Evolutionary conservation across 2,113 vertebrate genomes (phyloP).

Genomic region (Agapornis roseicollis): DNA sequence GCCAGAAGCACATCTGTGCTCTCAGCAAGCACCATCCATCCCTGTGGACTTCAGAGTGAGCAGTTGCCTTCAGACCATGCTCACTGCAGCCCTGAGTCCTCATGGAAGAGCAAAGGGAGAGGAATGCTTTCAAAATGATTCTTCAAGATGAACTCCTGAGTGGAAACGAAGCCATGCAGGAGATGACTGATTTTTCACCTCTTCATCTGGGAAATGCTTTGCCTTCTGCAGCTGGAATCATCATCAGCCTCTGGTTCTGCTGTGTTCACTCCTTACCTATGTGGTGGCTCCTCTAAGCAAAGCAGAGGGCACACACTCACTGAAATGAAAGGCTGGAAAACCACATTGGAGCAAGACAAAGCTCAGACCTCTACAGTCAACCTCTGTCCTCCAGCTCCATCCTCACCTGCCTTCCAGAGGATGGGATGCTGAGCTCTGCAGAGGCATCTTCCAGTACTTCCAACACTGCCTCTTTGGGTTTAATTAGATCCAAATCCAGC

Average conservation of each 20-base stretch:
- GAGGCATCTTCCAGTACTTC: neutral
- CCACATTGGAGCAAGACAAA: fast-evolving
- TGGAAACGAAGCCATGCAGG: neutral
- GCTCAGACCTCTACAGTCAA: neutral
- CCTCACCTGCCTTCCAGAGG: neutral
- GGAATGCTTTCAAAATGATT: neutral
- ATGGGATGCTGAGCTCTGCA: neutral
- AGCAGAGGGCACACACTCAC: fast-evolving
- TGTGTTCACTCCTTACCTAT: neutral
- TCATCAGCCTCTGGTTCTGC: neutral
- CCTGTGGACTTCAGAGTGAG: neutral
- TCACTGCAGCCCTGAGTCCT: neutral
- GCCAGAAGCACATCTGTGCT: neutral
- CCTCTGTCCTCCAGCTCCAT: neutral
- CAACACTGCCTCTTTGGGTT: neutral
- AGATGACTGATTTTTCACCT: neutral
- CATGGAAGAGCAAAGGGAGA: neutral
- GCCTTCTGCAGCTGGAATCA: neutral
- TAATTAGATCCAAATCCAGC: neutral
- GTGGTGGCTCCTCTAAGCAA: neutral
- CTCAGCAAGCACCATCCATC: neutral
- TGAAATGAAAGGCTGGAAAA: neutral
- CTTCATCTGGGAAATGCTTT: neutral
- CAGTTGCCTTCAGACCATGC: fast-evolving
- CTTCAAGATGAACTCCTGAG: neutral